Evolutionary conservation across 2,797 vertebrate species (phyloP).

Genomic region (Oreochromis mossambicus): DNA sequence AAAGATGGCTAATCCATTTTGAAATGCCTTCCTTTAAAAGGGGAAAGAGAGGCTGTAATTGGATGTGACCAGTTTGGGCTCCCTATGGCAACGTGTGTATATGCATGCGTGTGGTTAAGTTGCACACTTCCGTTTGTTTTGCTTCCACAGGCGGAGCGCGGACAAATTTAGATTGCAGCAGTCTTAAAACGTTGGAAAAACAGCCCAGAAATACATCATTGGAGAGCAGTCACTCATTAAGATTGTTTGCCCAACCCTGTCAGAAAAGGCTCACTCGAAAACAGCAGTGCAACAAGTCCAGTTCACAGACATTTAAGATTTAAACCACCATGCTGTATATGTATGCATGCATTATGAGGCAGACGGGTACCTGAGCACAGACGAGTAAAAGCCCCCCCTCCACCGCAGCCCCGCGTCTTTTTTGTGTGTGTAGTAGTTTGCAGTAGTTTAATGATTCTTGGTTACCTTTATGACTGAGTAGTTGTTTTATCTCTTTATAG

Average conservation of each 20-base stretch:
- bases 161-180: slow-evolving; percentile 54
- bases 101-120: slow-evolving; percentile 27
- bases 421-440: neutral
- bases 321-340: neutral
- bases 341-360: neutral
- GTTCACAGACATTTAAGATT: neutral
- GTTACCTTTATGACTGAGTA: neutral
- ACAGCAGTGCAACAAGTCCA: neutral
- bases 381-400: neutral
- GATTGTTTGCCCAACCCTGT: slow-evolving; percentile 24
- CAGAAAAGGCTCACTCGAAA: neutral
- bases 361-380: neutral
- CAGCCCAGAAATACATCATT: slow-evolving; percentile 50
- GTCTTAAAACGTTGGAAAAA: slow-evolving; percentile 37
- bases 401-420: neutral
- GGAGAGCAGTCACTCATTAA: slow-evolving; percentile 48
- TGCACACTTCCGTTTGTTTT: slow-evolving; percentile 62
- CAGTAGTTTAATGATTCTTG: neutral
- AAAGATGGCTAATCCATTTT: slow-evolving; percentile 51
- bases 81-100: slow-evolving; percentile 24
- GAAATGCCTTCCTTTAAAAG: slow-evolving; percentile 50
- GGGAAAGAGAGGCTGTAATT: slow-evolving; percentile 59
- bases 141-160: slow-evolving; percentile 35
- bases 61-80: slow-evolving; percentile 28
- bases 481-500: neutral